phyloP scores from a whole-genome alignment of 2,888 invertebrate genomes.

The Cantharis rustica region DNA sequence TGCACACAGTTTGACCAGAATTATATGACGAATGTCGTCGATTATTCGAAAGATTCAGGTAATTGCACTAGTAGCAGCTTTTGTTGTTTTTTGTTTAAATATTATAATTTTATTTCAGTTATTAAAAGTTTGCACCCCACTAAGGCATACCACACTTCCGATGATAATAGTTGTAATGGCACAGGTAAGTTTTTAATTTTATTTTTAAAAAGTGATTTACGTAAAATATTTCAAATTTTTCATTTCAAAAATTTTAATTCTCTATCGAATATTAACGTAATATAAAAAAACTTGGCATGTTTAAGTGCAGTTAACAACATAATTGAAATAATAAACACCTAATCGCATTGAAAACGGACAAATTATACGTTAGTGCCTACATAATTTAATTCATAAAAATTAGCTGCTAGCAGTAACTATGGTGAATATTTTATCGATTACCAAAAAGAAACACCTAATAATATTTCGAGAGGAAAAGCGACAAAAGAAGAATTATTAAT shows the following conservation, averaged over 20 bases:
- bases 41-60: slow-evolving; percentile 1
- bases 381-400: not conserved
- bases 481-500: not conserved
- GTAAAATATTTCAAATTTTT: not conserved
- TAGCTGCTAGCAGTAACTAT: not conserved
- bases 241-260: not conserved
- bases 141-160: not conserved
- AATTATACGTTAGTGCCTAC: not conserved
- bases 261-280: not conserved
- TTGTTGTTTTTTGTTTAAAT: not conserved
- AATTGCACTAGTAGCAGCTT: not conserved
- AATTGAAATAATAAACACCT: not conserved
- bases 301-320: not conserved
- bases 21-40: not conserved
- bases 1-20: slow-evolving; percentile 8
- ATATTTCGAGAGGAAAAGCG: not conserved
- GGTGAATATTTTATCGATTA: not conserved
- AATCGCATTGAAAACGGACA: not conserved
- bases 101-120: not conserved
- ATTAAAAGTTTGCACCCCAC: not conserved
- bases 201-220: not conserved
- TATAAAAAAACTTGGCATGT: not conserved
- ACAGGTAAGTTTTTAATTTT: not conserved
- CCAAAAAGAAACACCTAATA: not conserved
- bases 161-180: not conserved